Evolutionary conservation across 2,888 invertebrate species (phyloP), one percentile per base, ranked within the genome.

Genomic region (Liodrosophila aerea): DNA sequence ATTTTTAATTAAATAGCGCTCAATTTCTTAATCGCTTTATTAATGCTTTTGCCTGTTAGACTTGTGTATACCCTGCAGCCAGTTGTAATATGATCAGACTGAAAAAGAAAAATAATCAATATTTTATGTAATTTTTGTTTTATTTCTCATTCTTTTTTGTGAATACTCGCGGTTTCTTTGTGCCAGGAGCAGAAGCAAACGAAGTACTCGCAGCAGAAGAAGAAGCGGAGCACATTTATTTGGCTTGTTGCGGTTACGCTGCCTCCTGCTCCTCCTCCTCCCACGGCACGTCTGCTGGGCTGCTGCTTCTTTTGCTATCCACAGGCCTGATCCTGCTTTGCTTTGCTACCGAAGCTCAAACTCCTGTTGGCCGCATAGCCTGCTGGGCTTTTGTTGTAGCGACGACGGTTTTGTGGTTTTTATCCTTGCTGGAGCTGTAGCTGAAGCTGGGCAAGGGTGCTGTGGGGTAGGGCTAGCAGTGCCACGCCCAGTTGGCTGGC

Each of bases 351-450:
- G 36, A n/a, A n/a, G 13, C 36, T 22, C 22, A 22, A 41, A 34
- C 46, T 67, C 18, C 60, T 30, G 49, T 37, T 53, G 61, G 56
- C 64, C 77, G 39, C 27, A 52, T 15, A 30, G 50, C 66, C 82
- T 56, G 57, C 49, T 63, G 65, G 83, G 80, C 62, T 62, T 83
- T 80, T 83, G 81, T 78, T 78, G 80, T 66, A 67, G 65, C 53
- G 54, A 64, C 53, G 76, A 64, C 53, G 76, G 64, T 72, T 82
- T 65, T 85, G 85, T 60, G 85, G 83, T 76, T 78, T n/a, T 75
- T 59, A 68, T 71, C 62, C 83, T 43, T 62, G 77, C 57, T 53
- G 50, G 34, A 49, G 40, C 49, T 40, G 45, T 49, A 58, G 57
- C 39, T 27, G 40, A 7, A 53, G 39, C 22, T 49, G 51, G 36